Percentiles rank a stretch among this genome's conserved stretches.
Conservation (phyloP, 2,797 vertebrate genomes). For the Poeciliopsis paucimaculata region DNA sequence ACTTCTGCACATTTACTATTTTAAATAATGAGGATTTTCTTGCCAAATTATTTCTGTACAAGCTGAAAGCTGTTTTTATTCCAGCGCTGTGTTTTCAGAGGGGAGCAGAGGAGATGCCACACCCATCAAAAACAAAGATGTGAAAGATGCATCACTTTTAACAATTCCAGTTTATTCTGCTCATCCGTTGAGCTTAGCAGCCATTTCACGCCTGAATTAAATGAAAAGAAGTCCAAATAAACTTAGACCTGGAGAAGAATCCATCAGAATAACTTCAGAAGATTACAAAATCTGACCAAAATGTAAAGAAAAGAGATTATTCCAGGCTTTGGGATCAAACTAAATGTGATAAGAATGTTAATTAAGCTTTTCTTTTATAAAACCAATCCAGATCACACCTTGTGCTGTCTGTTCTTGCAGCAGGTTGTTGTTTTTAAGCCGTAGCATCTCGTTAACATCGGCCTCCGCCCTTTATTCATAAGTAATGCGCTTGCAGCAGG, state of each 20-base stretch:
- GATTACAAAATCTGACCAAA: neutral
- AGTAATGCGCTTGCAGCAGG: conserved; percentile 70
- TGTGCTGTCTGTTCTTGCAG: neutral
- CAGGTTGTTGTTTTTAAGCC: conserved; percentile 15
- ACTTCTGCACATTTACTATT: neutral
- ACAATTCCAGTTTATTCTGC: neutral
- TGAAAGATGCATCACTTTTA: neutral
- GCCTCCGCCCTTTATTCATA: conserved; percentile 69
- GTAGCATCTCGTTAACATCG: conserved; percentile 48
- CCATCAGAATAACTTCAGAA: neutral
- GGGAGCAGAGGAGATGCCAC: neutral
- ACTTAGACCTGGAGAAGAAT: neutral
- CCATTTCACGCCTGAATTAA: neutral
- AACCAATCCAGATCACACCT: neutral
- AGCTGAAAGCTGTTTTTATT: neutral
- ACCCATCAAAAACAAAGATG: neutral
- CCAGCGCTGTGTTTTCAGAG: neutral
- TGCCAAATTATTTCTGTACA: neutral
- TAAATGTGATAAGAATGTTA: neutral
- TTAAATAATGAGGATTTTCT: neutral
- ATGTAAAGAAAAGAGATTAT: neutral
- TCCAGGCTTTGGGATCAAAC: neutral
- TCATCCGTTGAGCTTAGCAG: neutral
- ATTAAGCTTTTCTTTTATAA: neutral
- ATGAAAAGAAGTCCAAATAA: neutral